These are phyloP conservation scores for Ovis canadensis DNA, from an alignment of 2,113 vertebrate genomes.

Conservation along the genomic window DNA sequence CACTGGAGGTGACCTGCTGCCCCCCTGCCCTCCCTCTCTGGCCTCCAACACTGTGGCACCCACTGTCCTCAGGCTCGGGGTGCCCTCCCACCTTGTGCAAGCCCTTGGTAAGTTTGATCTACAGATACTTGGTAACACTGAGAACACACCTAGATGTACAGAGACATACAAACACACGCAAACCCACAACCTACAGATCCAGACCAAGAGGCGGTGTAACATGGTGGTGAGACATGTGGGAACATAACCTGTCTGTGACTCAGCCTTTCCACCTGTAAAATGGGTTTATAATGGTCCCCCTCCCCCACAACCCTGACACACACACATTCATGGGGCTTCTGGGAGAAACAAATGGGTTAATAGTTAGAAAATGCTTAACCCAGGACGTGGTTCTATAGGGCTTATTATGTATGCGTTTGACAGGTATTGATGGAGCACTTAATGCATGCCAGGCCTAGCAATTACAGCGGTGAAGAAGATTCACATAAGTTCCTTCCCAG, in stretches of 20 bases:
- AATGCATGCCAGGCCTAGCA: not conserved
- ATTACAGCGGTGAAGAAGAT: not conserved
- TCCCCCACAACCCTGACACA: not conserved
- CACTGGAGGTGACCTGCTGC: not conserved
- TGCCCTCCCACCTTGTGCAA: not conserved
- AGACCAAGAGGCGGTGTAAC: fast-evolving
- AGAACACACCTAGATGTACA: not conserved
- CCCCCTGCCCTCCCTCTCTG: not conserved
- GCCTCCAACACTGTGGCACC: not conserved
- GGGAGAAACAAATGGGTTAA: not conserved
- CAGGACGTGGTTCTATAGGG: not conserved
- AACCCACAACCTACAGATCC: not conserved
- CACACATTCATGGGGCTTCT: not conserved
- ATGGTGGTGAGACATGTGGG: fast-evolving
- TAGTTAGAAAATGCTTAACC: not conserved
- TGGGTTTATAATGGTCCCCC: not conserved
- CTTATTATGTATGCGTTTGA: not conserved
- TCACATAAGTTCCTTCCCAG: not conserved
- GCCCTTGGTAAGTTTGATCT: not conserved
- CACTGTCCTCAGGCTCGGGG: not conserved
- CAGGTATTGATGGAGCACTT: not conserved
- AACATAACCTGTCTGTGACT: not conserved
- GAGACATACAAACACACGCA: fast-evolving
- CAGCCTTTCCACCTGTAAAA: not conserved
- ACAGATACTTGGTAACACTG: not conserved